Evolutionary conservation across 2,797 vertebrate species (phyloP), one percentile per base, ranked within the genome.

Genomic region (Fratercula arctica): DNA sequence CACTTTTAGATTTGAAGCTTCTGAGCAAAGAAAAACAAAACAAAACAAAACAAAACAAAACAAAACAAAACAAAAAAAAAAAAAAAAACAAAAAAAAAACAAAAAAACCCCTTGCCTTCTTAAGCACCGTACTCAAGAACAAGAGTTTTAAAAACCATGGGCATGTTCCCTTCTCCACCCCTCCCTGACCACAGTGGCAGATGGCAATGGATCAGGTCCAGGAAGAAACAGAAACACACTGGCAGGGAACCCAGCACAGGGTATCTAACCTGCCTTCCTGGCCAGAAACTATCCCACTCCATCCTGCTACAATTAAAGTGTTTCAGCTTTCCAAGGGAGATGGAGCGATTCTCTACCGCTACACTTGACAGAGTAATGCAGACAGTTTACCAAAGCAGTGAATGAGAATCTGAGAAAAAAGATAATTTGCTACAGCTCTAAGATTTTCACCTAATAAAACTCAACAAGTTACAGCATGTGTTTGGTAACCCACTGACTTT

Each of bases 111-210:
- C 16, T 85, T 10, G 3, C 5, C 13, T 77, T 77, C 24, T 77
- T 37, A 37, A 19, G 8, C 11, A 23, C 7, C 16, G 19, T 8
- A 56, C 3, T 48, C 8, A 63, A 69, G n/a, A 78, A 37, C 7
- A 80, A 70, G 11, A 2, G 6, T 61, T 80, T 78, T 2, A 53
- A 50, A 89, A 82, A 31, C 2, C 8, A 18, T 0, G 0, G 11
- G 16, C 2, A 13, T 70, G 87, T 90, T 85, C 28, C 16, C 13
- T 77, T 72, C 50, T 72, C 18, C n/a, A 68, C 0, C 33, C 6
- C 9, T 33, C 20, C 31, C 46, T 51, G 26, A 73, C 13, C 46
- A 31, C 18, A 43, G 13, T 4, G 4, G 23, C 45, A 75, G 72
- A 35, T 26, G 21, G 20, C 37, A 88, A 16, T 17, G 25, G 37